phyloP scores from a whole-genome alignment of 2,113 vertebrate genomes.

The Coracopsis vasa region DNA sequence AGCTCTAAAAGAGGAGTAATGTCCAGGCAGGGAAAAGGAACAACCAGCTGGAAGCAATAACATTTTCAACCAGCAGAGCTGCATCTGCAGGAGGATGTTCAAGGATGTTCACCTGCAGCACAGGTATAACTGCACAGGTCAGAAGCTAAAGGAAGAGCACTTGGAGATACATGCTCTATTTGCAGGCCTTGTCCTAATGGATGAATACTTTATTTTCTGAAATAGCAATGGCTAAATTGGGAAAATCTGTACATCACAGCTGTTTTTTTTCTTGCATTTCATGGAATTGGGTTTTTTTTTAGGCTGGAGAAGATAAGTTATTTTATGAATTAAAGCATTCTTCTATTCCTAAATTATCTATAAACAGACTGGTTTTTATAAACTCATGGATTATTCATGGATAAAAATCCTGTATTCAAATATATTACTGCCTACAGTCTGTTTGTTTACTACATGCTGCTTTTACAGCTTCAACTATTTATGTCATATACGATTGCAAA shows the following conservation, averaged over 20 bases:
- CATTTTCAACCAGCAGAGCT: neutral
- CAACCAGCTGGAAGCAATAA: neutral
- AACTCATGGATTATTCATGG: conserved; percentile 49
- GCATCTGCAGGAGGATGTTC: neutral
- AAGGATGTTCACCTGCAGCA: neutral
- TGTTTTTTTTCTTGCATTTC: neutral
- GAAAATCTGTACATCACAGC: neutral
- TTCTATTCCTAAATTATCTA: conserved; percentile 17
- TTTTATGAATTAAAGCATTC: neutral
- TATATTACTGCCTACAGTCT: conserved; percentile 41
- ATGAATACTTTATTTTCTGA: neutral
- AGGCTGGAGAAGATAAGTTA: neutral
- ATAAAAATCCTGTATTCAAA: conserved; percentile 36
- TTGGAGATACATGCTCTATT: fast-evolving
- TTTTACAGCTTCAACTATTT: conserved; percentile 34
- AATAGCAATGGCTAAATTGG: neutral
- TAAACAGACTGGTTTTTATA: conserved; percentile 35
- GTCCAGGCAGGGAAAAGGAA: neutral
- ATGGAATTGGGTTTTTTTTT: neutral
- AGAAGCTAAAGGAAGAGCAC: neutral
- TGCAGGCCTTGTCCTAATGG: neutral
- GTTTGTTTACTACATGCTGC: conserved; percentile 55
- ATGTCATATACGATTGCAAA: neutral
- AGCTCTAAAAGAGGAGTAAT: neutral
- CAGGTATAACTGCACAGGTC: neutral